Percentiles rank a stretch among this genome's conserved stretches.
These are phyloP conservation scores for Aethes cnicana DNA, from an alignment of 2,888 invertebrate species.

Conservation along the genomic window DNA sequence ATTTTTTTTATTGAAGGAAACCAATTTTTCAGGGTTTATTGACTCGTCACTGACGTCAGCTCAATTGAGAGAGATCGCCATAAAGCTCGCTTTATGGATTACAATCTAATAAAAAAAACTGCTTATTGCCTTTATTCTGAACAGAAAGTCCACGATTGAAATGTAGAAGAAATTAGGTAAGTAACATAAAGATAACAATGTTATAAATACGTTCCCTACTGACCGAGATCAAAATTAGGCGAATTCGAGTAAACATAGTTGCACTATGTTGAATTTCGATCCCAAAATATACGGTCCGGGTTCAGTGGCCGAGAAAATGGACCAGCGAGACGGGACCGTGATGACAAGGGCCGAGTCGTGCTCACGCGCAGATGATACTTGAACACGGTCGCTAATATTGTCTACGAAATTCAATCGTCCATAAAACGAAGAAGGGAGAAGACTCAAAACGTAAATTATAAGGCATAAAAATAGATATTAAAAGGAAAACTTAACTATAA, in stretches of 20 bases:
- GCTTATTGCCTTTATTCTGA: background rate
- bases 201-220: constrained; percentile 47
- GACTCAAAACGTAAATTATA: no score
- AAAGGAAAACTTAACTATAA: no score
- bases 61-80: background rate
- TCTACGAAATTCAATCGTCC: no score
- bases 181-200: constrained; percentile 22
- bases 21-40: background rate
- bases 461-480: no score
- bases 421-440: no score
- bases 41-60: constrained; percentile 6
- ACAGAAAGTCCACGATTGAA: background rate
- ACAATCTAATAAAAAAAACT: background rate
- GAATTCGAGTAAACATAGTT: constrained; percentile 53
- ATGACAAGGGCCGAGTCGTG: constrained; percentile 10
- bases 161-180: constrained; percentile 13
- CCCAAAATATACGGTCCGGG: constrained; percentile 54
- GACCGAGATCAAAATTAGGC: constrained; percentile 50
- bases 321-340: constrained; percentile 29
- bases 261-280: constrained; percentile 41
- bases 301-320: constrained; percentile 49
- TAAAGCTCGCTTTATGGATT: background rate
- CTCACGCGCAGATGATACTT: constrained; percentile 21
- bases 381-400: constrained; percentile 8
- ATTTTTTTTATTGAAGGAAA: constrained; percentile 8